These are phyloP conservation scores for Styela clava DNA, from an alignment of 23 tunicate species.

Conservation along the genomic window DNA sequence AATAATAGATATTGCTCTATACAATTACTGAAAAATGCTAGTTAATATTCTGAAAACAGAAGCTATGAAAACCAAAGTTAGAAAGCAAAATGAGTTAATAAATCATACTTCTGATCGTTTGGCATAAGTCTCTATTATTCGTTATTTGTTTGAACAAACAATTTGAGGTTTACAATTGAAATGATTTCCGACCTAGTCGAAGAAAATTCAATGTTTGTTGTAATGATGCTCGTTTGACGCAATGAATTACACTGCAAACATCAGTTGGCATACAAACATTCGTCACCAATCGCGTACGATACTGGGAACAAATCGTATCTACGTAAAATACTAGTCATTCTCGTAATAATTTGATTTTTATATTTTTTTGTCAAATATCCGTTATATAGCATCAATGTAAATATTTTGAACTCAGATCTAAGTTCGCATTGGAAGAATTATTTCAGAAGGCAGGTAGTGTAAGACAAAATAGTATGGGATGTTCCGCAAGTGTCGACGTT, in stretches of 20 bases:
- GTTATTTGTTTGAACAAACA: no score
- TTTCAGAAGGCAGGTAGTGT: neutral
- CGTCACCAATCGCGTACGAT: neutral
- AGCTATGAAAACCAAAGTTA: no score
- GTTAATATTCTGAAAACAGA: no score
- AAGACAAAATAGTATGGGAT: neutral
- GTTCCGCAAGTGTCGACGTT: neutral
- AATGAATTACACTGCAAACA: neutral
- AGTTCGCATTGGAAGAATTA: neutral
- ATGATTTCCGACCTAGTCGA: no score
- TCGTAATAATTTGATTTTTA: neutral
- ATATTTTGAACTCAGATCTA: neutral
- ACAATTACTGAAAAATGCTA: no score
- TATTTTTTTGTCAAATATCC: neutral
- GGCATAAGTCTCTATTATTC: no score
- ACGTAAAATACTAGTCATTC: neutral
- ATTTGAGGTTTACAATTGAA: no score
- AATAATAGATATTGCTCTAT: no score
- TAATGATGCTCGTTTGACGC: neutral
- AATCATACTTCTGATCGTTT: no score
- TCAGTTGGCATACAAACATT: neutral
- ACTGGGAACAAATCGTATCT: neutral
- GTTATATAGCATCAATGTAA: neutral
- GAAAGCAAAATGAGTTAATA: no score
- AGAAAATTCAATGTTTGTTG: neutral